A percentile compares a stretch with the other conserved stretches of the same genome.
phyloP scores from a whole-genome alignment of 2,888 invertebrate species.

The Argyra leucocephala region DNA sequence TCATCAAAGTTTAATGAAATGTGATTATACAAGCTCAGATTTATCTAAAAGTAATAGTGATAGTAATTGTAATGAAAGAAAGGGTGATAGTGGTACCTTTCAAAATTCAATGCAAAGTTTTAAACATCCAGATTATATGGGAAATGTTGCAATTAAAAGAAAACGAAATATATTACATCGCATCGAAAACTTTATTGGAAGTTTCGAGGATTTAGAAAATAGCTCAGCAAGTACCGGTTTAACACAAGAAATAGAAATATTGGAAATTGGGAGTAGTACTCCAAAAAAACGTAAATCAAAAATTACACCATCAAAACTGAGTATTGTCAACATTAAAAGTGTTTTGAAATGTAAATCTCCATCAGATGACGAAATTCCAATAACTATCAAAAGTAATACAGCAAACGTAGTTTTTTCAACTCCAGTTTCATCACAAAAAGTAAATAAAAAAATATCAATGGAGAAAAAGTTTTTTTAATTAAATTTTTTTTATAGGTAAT shows the following conservation, averaged over 20 bases:
- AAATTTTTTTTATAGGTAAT: neutral
- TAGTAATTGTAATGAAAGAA: neutral
- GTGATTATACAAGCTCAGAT: conserved; percentile 6
- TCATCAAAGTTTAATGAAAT: neutral
- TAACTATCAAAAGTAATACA: conserved; percentile 32
- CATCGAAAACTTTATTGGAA: conserved; percentile 33
- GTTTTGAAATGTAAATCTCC: conserved; percentile 52
- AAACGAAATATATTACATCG: conserved; percentile 48
- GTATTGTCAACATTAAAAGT: conserved; percentile 43
- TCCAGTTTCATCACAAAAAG: conserved; percentile 57
- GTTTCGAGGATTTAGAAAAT: conserved; percentile 39
- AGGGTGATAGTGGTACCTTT: neutral
- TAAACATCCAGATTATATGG: conserved; percentile 24
- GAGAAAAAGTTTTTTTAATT: neutral
- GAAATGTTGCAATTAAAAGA: conserved; percentile 47
- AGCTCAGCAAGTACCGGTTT: conserved; percentile 57
- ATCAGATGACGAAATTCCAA: conserved; percentile 53
- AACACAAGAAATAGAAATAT: conserved; percentile 59
- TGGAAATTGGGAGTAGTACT: conserved; percentile 58
- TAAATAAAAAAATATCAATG: conserved; percentile 37
- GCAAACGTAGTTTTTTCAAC: conserved; percentile 71
- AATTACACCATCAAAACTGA: conserved; percentile 36
- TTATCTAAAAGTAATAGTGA: conserved; percentile 1
- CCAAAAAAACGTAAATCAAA: conserved; percentile 57
- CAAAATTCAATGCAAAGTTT: neutral